Evolutionary conservation across 2,113 vertebrate genomes (phyloP).

Genomic region (Halichoeres trimaculatus): DNA sequence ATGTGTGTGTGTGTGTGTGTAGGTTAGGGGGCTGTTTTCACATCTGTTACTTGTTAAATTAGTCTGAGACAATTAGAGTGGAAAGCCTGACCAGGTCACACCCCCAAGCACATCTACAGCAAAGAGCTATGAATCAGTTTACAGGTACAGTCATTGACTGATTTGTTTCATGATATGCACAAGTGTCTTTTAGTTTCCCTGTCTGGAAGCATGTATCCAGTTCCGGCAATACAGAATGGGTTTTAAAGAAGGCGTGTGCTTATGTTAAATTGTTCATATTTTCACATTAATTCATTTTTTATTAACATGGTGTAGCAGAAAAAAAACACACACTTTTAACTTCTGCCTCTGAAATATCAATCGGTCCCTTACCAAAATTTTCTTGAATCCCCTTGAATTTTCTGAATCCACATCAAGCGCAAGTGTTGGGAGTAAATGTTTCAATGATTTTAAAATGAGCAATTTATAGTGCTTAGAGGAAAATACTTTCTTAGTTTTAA

Average conservation of each 20-base stretch:
- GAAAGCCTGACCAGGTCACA: constrained; percentile 52
- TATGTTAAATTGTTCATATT: no score
- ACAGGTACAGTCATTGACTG: constrained; percentile 26
- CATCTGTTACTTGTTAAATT: constrained; percentile 85
- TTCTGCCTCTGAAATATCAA: no score
- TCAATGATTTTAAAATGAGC: no score
- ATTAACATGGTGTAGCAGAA: no score
- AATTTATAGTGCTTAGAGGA: no score
- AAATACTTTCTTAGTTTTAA: no score
- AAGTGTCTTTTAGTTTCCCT: neutral
- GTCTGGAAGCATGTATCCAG: neutral
- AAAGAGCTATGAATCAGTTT: constrained; percentile 50
- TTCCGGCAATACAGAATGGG: neutral
- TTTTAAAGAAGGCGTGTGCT: neutral
- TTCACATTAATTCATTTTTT: no score
- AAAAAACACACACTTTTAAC: no score
- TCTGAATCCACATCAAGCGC: no score
- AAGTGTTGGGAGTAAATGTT: no score
- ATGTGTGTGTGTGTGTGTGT: constrained; percentile 33
- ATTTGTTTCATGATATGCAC: neutral
- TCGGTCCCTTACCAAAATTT: no score
- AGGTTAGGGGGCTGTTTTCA: constrained; percentile 68
- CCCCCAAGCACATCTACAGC: constrained; percentile 36
- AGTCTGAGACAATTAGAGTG: constrained; percentile 73
- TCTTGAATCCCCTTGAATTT: no score